These are phyloP conservation scores for Lepisosteus oculatus DNA, from an alignment of 2,113 vertebrate genomes.

Conservation along the genomic window DNA sequence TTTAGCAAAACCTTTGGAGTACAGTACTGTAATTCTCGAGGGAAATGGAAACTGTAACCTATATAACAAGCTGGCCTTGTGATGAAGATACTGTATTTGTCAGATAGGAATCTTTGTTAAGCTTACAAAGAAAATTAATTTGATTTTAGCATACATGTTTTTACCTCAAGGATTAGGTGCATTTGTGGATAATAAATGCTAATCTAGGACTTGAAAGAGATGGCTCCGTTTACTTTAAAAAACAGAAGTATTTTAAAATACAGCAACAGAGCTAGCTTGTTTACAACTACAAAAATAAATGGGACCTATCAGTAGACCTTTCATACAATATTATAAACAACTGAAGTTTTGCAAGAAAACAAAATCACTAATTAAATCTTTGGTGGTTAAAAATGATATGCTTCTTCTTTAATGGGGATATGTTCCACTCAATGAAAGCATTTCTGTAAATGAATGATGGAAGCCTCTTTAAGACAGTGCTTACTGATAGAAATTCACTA, in stretches of 20 bases:
- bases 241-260: no score
- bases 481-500: slow-evolving; percentile 8
- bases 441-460: background rate
- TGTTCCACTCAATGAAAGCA: background rate
- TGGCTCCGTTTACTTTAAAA: background rate
- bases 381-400: slow-evolving; percentile 9
- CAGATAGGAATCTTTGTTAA: slow-evolving; percentile 3
- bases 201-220: background rate
- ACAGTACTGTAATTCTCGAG: background rate
- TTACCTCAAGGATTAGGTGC: background rate
- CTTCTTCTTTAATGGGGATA: background rate
- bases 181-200: background rate
- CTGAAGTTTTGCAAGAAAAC: no score
- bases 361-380: background rate
- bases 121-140: background rate
- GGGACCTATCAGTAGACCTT: no score
- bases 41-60: background rate
- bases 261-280: no score
- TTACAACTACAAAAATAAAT: no score
- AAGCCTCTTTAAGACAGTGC: background rate
- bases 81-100: background rate
- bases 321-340: no score
- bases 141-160: background rate
- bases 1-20: background rate
- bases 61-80: background rate